Conservation (phyloP, 2,113 vertebrate species). For the Phylloscopus trochiloides region DNA sequence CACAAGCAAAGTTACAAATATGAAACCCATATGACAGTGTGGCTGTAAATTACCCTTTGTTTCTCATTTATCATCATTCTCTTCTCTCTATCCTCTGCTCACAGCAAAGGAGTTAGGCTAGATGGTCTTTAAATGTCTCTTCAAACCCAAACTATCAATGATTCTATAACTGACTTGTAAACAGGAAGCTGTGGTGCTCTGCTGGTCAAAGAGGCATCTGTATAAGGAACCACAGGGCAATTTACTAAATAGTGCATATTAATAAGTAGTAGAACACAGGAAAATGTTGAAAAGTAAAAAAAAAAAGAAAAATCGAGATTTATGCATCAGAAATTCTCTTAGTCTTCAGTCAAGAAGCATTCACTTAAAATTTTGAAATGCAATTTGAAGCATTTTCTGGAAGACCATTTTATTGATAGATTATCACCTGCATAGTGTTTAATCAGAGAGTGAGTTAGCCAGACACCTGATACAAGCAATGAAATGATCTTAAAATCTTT, state of each 20-base stretch:
- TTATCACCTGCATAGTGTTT: neutral
- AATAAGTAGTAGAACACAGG: neutral
- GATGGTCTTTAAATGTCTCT: neutral
- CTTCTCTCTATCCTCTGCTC: neutral
- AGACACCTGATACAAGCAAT: neutral
- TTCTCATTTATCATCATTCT: neutral
- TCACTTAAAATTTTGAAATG: neutral
- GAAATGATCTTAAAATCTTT: neutral
- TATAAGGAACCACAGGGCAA: neutral
- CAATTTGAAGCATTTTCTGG: neutral
- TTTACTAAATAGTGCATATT: neutral
- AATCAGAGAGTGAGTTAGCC: neutral
- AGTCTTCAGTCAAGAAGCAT: neutral
- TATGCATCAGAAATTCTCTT: neutral
- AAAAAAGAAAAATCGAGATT: neutral
- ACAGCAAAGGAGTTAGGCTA: neutral
- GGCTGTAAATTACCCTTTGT: neutral
- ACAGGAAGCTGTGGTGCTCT: neutral
- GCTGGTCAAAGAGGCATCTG: neutral
- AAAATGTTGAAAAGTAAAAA: neutral
- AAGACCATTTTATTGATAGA: neutral
- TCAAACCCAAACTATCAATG: neutral
- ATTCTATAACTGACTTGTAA: neutral
- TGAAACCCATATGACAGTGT: neutral
- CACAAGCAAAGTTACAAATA: neutral